These are phyloP conservation scores for Leptarthrus brevirostris DNA, from an alignment of 2,888 invertebrate genomes.

Conservation along the genomic window DNA sequence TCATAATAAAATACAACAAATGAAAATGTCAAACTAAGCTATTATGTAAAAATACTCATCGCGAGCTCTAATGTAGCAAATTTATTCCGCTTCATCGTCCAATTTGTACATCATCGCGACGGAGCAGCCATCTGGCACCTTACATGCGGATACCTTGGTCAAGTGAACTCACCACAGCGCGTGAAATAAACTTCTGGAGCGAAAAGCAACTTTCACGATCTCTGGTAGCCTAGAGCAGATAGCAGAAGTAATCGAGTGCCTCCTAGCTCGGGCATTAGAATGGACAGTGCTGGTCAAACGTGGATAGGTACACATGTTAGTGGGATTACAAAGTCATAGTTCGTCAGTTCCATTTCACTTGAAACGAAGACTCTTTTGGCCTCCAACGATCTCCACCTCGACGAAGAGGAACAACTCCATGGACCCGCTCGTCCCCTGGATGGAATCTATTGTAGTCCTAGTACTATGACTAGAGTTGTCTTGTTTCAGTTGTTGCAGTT, in stretches of 20 bases:
- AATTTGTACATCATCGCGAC: constrained; percentile 43
- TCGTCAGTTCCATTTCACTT: constrained; percentile 52
- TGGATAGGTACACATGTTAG: constrained; percentile 53
- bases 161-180: constrained; percentile 17
- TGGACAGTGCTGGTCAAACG: constrained; percentile 45
- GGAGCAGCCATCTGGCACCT: constrained; percentile 42
- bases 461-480: constrained; percentile 13
- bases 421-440: constrained; percentile 22
- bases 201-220: constrained; percentile 36
- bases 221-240: constrained; percentile 42
- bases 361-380: constrained; percentile 41
- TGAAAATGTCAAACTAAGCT: constrained; percentile 21
- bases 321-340: constrained; percentile 50
- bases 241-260: constrained; percentile 32
- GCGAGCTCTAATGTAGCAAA: constrained; percentile 14
- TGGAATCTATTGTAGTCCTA: constrained; percentile 42
- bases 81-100: constrained; percentile 47
- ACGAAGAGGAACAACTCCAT: constrained; percentile 1
- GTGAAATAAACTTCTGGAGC: constrained; percentile 38
- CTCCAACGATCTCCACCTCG: constrained; percentile 34
- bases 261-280: constrained; percentile 24
- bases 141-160: constrained; percentile 20
- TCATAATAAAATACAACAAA: constrained; percentile 18
- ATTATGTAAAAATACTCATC: neutral
- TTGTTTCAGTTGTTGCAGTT: constrained; percentile 38